Conservation (phyloP, 2,888 invertebrate genomes). For the Himalopsyche japonica region DNA sequence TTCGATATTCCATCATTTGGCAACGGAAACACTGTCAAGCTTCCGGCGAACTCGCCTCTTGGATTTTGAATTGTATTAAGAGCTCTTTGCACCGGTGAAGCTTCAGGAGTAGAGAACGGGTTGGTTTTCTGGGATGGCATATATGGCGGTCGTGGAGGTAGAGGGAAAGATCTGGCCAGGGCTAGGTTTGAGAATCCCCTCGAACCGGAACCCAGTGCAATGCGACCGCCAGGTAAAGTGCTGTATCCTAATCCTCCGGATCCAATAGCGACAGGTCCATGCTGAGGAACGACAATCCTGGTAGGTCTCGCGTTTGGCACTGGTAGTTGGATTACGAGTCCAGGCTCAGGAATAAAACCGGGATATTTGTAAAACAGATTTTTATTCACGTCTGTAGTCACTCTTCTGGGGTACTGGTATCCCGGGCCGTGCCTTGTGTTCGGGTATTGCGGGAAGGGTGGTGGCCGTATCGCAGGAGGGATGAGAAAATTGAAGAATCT, state of each 20-base stretch:
- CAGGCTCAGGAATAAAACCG: slow-evolving; percentile 2
- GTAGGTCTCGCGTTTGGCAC: slow-evolving; percentile 22
- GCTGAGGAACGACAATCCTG: slow-evolving; percentile 32
- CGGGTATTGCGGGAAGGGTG: background rate
- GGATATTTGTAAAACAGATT: slow-evolving; percentile 15
- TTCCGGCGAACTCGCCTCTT: background rate
- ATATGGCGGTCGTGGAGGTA: slow-evolving; percentile 11
- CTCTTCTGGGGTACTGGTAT: slow-evolving; percentile 5
- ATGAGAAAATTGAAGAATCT: slow-evolving; percentile 18
- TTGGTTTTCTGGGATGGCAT: background rate
- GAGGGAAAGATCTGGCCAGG: slow-evolving; percentile 7
- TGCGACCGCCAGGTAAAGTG: slow-evolving; percentile 48
- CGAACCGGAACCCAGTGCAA: slow-evolving; percentile 51
- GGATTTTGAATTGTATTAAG: background rate
- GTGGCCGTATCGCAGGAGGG: slow-evolving; percentile 13
- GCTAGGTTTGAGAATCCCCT: slow-evolving; percentile 44
- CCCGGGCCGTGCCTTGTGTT: slow-evolving; percentile 1
- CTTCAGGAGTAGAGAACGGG: background rate
- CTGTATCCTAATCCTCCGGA: slow-evolving; percentile 52
- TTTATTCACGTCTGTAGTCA: slow-evolving; percentile 15
- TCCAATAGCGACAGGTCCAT: slow-evolving; percentile 47
- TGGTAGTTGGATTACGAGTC: slow-evolving; percentile 13
- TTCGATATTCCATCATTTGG: slow-evolving; percentile 6
- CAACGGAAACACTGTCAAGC: slow-evolving; percentile 24
- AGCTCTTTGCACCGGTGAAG: background rate